Evolutionary conservation across 2,113 vertebrate species (phyloP), one percentile per base, ranked within the genome.

Genomic region (Seriola dumerili): DNA sequence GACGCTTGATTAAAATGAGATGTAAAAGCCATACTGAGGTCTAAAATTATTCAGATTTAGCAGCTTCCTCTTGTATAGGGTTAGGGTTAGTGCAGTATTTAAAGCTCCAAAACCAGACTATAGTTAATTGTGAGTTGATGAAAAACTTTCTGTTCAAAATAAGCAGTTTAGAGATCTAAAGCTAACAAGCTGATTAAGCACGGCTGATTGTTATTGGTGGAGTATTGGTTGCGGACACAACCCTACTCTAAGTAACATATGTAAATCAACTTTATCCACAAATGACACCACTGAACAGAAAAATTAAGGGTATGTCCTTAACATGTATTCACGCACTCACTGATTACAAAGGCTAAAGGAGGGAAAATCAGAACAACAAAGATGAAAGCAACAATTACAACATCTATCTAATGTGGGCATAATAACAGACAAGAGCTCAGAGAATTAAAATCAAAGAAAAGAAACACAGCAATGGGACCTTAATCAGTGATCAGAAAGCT

Each of bases 381-480:
- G 13, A 68, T 25, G 19, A 54, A 21, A 10, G 11, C 48, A 66
- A 54, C 46, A 50, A 54, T 4, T 19, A 38, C 42, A 54, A 2
- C 3, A 19, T 68, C 17, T 42, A 14, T 54, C 21, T 52, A 81
- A 72, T 80, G 64, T 11, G 36, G 55, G 48, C 17, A 68, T 52
- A 63, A 84, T 54, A 64, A 50, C 80, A 88, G 64, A 86, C 57
- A 48, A 77, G 62, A 83, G 50, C 40, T 16, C 14, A 40, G 69
- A 69, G 71, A 80, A 77, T 81, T 72, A 6, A 69, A 87, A 87
- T 85, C 67, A 92, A 85, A 85, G 65, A 67, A 48, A 69, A 71
- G 62, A 73, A 70, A 71, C 10, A n/a, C 42, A 85, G 80, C 63
- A 72, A 66, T 42, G 48, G 65, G 32, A 81, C 6, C 7, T 13